Evolutionary conservation across 2,113 vertebrate genomes (phyloP), one percentile per base, ranked within the genome.

Genomic region (Pogona vitticeps): DNA sequence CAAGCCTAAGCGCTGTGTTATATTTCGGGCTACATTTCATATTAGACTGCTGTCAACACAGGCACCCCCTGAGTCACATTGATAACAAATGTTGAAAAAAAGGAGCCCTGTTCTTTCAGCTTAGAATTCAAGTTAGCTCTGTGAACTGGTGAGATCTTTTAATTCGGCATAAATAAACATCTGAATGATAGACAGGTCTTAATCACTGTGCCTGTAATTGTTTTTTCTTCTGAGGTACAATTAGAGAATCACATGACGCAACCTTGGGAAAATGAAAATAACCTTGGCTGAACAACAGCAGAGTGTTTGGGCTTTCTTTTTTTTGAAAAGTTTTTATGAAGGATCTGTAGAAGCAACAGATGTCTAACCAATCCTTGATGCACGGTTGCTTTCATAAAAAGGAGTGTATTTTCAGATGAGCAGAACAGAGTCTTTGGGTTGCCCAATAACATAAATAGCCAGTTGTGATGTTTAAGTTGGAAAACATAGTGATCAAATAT

Each of bases 201-300:
- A 15, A 70, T 82, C 42, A 65, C 63, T 20, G 0, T 1, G 6
- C 46, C 31, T 38, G 33, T 75, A 81, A n/a, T 72, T 67, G 65
- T 76, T 91, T 76, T n/a, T 76, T 76, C 58, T 2, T 15, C 80
- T 72, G 86, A 91, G 90, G 81, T 91, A 75, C 86, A 90, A 82
- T 82, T 75, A 76, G 80, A 85, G 73, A 93, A 92, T 90, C 65
- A 81, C 67, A 86, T 88, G 73, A 85, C 81, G 76, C 72, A 73
- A 13, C 76, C 36, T 85, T 75, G 56, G 42, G 38, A 65, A 82
- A 67, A 14, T 90, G 79, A 80, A 83, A 33, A 68, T 46, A 83
- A 90, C 0, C n/a, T 21, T 0, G 6, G 2, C 2, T 76, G 90
- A 70, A 1, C 0, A 88, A 63, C 0, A 2, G 31, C 71, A 84